These are phyloP conservation scores for Elachura formosa DNA, from an alignment of 2,113 vertebrate genomes.

Conservation along the genomic window DNA sequence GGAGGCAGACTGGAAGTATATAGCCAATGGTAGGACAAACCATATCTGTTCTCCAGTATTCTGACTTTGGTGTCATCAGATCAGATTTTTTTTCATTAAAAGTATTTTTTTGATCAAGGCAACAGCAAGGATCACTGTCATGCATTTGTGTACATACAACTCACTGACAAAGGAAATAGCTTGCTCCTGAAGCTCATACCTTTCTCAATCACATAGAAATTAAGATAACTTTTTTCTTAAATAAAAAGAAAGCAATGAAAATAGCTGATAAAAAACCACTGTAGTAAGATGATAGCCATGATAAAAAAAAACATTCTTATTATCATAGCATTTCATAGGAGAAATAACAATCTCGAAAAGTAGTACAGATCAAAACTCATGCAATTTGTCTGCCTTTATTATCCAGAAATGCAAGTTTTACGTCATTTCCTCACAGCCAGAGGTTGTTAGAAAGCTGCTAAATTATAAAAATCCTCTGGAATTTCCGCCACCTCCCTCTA, in stretches of 20 bases:
- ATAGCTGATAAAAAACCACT: not conserved
- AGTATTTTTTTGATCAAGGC: not conserved
- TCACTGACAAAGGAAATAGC: not conserved
- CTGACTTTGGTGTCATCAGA: not conserved
- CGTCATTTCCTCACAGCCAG: not conserved
- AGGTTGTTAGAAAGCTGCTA: not conserved
- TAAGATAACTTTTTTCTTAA: not conserved
- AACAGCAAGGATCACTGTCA: not conserved
- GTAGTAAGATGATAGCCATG: not conserved
- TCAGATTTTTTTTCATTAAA: not conserved
- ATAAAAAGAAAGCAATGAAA: not conserved
- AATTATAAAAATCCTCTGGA: not conserved
- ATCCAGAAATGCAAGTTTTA: not conserved
- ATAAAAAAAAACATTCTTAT: not conserved
- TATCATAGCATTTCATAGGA: not conserved
- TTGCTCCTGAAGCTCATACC: not conserved
- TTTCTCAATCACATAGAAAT: not conserved
- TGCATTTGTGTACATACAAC: not conserved
- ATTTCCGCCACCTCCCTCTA: not conserved
- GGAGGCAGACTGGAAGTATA: not conserved
- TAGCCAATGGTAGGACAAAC: not conserved
- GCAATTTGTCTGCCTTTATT: not conserved
- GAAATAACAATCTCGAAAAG: not conserved
- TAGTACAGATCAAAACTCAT: not conserved
- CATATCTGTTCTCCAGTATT: not conserved